Conservation (phyloP, 2,113 vertebrate genomes). For the Microcebus murinus region DNA sequence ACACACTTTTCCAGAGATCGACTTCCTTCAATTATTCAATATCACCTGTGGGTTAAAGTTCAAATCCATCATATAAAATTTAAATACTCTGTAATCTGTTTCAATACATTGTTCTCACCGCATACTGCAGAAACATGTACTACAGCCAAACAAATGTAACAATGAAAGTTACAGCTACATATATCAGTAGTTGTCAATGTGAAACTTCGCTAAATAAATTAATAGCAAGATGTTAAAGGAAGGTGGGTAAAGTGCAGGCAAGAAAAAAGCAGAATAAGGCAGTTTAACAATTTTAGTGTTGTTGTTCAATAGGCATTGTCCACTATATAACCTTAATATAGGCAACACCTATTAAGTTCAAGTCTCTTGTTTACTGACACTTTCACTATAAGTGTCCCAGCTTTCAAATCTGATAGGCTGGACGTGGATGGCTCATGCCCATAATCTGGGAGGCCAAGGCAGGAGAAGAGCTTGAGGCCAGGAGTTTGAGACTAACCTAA, state of each 20-base stretch:
- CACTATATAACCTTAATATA: background rate
- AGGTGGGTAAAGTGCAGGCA: background rate
- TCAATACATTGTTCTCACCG: background rate
- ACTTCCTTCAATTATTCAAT: background rate
- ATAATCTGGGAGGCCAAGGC: too few relatives aligned
- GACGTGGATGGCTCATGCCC: too few relatives aligned
- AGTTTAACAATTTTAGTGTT: background rate
- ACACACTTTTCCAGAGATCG: background rate
- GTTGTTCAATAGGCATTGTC: background rate
- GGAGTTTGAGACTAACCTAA: too few relatives aligned
- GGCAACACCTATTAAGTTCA: background rate
- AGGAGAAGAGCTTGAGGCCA: too few relatives aligned
- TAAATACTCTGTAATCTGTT: background rate
- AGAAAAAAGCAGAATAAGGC: background rate
- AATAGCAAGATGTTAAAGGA: background rate
- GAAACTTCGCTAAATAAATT: background rate
- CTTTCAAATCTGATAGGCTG: background rate
- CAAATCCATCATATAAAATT: background rate
- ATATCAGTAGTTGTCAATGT: background rate
- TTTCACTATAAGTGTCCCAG: background rate
- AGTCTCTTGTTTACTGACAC: background rate
- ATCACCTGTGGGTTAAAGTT: background rate
- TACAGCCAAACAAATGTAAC: background rate
- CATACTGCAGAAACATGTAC: background rate
- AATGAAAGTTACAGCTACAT: background rate